Evolutionary conservation across 2,888 invertebrate species (phyloP).

Genomic region (Aplocera efformata): DNA sequence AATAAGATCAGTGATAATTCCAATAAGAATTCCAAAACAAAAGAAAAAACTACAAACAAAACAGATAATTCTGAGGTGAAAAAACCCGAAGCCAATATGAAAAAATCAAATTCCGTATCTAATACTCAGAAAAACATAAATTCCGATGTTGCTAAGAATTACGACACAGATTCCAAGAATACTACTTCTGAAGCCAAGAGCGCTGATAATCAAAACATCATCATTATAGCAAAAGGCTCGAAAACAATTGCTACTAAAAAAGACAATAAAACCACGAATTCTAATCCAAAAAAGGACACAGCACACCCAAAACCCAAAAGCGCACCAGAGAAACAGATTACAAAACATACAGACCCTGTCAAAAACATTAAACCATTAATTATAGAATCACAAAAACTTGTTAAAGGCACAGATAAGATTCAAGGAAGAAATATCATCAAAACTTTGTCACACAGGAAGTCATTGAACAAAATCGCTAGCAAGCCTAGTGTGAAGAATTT

Average conservation of each 20-base stretch:
- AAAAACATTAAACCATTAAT: background rate
- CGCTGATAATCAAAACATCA: no score
- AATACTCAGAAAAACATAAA: conserved; percentile 1
- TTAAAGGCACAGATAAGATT: background rate
- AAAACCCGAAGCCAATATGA: background rate
- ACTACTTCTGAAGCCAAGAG: no score
- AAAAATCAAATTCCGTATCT: no score
- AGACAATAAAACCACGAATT: background rate
- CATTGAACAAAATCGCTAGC: background rate
- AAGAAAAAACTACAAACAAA: background rate
- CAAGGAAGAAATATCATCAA: conserved; percentile 4
- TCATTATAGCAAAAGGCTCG: no score
- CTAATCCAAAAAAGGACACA: background rate
- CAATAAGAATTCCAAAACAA: background rate
- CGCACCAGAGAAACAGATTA: background rate
- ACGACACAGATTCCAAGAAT: background rate
- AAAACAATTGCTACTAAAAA: background rate
- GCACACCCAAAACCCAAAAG: background rate
- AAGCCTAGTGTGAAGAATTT: background rate
- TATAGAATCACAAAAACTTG: background rate
- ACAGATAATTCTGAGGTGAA: background rate
- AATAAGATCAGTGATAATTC: background rate
- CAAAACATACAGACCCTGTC: background rate
- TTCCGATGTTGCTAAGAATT: background rate
- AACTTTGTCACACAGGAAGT: conserved; percentile 2